phyloP scores from a whole-genome alignment of 2,888 invertebrate genomes.

The Hydroisotoma schaefferi region DNA sequence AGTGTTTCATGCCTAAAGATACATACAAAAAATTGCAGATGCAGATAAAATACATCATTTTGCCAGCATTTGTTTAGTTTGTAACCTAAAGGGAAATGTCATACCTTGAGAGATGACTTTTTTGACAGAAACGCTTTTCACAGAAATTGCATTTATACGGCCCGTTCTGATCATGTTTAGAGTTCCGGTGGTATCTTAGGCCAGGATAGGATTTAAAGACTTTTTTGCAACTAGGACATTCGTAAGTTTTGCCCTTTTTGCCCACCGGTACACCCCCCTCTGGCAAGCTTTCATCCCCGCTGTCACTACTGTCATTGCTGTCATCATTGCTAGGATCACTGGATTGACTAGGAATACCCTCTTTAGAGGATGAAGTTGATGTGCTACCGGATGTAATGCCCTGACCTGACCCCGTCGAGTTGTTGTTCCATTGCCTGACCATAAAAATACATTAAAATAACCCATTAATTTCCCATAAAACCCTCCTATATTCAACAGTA shows the following conservation, averaged over 20 bases:
- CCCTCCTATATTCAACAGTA: background rate
- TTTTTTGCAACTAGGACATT: conserved; percentile 40
- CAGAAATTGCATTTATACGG: conserved; percentile 43
- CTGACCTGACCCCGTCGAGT: background rate
- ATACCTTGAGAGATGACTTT: conserved; percentile 37
- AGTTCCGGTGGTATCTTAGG: conserved; percentile 40
- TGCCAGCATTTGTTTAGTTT: too few species aligned
- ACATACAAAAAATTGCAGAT: too few species aligned
- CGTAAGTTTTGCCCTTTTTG: conserved; percentile 34
- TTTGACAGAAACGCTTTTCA: conserved; percentile 42
- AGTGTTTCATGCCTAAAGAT: conserved; percentile 39
- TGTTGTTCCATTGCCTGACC: conserved; percentile 39
- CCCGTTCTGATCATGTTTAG: conserved; percentile 39
- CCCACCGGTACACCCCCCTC: background rate
- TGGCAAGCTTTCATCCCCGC: background rate
- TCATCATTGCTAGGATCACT: conserved; percentile 33
- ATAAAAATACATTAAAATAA: background rate
- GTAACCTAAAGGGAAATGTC: too few species aligned
- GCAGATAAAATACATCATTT: too few species aligned
- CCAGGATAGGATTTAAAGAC: conserved; percentile 41
- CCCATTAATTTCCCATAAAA: background rate
- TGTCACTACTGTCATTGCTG: conserved; percentile 20
- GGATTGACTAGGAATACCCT: conserved; percentile 25
- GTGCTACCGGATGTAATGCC: conserved; percentile 12
- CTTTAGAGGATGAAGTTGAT: conserved; percentile 18